These are phyloP conservation scores for Parus major DNA, from an alignment of 2,113 vertebrate species.

Conservation along the genomic window DNA sequence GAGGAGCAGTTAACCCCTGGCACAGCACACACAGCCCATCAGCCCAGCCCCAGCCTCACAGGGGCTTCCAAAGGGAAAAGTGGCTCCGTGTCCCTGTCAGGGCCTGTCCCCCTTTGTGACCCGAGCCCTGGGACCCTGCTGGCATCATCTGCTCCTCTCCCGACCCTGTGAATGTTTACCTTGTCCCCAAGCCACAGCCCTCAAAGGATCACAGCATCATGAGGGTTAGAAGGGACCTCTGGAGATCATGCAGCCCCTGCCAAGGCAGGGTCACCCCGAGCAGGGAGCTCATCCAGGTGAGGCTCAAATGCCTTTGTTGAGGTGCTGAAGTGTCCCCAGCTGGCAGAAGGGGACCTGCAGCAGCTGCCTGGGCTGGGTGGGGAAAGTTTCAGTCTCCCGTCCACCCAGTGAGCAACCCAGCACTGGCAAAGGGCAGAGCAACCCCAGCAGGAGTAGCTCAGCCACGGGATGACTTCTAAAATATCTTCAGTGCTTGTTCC, in stretches of 20 bases:
- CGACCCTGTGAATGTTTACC: too few species aligned
- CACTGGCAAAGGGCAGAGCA: accelerated
- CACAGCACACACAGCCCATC: neutral
- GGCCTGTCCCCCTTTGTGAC: neutral
- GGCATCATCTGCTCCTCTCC: neutral
- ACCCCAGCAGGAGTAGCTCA: neutral
- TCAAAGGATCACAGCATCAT: neutral
- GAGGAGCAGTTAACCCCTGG: neutral
- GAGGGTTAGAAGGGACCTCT: neutral
- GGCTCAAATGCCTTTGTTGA: too few species aligned
- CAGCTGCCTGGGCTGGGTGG: neutral
- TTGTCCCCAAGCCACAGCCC: neutral
- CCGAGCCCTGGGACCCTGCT: neutral
- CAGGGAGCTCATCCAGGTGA: neutral
- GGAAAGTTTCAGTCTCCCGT: neutral
- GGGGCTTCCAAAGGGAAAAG: neutral
- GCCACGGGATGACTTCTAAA: neutral
- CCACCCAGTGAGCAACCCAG: neutral
- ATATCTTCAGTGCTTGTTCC: neutral
- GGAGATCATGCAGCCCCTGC: neutral
- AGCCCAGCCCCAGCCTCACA: accelerated
- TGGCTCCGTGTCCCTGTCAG: accelerated
- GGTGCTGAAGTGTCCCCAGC: neutral
- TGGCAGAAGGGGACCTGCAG: neutral
- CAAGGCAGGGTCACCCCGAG: neutral